Conservation (phyloP, 2,888 invertebrate species). For the Parasteatoda lunata region DNA sequence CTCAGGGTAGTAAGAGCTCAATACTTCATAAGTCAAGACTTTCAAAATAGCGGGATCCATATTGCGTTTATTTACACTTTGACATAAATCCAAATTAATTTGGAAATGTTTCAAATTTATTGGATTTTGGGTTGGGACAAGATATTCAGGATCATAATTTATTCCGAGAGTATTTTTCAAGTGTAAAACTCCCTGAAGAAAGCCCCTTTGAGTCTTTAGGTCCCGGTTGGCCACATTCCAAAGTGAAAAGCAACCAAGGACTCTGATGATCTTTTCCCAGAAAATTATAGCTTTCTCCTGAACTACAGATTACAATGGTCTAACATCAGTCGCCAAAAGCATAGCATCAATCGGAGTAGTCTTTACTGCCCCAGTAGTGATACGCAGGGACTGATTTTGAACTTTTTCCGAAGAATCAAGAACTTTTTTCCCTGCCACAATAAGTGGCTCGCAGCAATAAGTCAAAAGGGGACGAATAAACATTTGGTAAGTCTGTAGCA, state of each 20-base stretch:
- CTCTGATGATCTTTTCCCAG: constrained; percentile 6
- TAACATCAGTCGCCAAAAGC: not conserved
- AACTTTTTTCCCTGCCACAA: not conserved
- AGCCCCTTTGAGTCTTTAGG: not conserved
- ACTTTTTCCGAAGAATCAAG: not conserved
- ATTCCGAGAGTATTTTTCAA: not conserved
- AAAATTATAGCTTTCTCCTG: not conserved
- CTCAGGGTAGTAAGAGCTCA: too few species aligned
- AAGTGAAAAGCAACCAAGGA: not conserved
- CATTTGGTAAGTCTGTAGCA: not conserved
- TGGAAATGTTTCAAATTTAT: not conserved
- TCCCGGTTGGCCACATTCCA: not conserved
- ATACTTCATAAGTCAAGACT: not conserved
- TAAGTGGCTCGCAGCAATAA: constrained; percentile 8
- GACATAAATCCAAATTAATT: not conserved
- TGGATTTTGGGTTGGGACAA: not conserved
- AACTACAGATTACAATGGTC: not conserved
- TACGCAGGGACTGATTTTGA: constrained; percentile 7
- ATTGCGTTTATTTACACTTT: not conserved
- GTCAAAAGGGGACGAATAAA: constrained; percentile 11
- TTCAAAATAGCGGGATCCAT: not conserved
- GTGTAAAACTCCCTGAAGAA: not conserved
- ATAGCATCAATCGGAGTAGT: not conserved
- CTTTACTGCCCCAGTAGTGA: not conserved
- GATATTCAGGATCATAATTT: not conserved